A percentile compares a stretch with the other conserved stretches of the same genome.
Conservation (phyloP, 2,888 invertebrate species). For the Drosophila melanosoma region DNA sequence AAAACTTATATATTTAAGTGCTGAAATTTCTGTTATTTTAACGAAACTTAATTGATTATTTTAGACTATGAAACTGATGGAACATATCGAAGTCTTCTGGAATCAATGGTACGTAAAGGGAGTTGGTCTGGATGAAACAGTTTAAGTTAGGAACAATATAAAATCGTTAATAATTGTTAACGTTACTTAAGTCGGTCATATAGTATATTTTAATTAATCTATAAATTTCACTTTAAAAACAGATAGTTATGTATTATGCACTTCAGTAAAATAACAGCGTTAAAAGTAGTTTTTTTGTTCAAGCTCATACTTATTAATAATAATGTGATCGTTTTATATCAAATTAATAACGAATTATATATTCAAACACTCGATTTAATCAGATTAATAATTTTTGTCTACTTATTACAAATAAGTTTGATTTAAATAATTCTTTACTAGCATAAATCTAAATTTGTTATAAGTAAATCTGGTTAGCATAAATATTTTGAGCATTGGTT, state of each 20-base stretch:
- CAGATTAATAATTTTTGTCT: neutral
- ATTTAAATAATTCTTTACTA: neutral
- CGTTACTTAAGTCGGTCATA: neutral
- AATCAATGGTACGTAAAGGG: neutral
- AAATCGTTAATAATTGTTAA: neutral
- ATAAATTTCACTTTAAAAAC: neutral
- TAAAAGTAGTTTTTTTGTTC: neutral
- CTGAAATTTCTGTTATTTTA: neutral
- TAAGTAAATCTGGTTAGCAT: neutral
- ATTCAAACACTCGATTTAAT: neutral
- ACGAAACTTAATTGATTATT: neutral
- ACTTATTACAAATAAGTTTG: neutral
- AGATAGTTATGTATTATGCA: neutral
- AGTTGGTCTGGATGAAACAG: neutral
- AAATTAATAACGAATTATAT: neutral
- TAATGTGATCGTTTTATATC: neutral
- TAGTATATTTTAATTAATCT: neutral
- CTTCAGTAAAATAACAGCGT: neutral
- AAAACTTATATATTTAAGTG: neutral
- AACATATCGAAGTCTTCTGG: neutral
- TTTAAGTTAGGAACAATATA: neutral
- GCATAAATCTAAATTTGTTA: neutral
- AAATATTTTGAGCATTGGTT: neutral
- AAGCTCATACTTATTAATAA: neutral
- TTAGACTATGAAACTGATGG: neutral